Evolutionary conservation across 2,113 vertebrate species (phyloP), one percentile per base, ranked within the genome.

Genomic region (Oenanthe oenanthe): DNA sequence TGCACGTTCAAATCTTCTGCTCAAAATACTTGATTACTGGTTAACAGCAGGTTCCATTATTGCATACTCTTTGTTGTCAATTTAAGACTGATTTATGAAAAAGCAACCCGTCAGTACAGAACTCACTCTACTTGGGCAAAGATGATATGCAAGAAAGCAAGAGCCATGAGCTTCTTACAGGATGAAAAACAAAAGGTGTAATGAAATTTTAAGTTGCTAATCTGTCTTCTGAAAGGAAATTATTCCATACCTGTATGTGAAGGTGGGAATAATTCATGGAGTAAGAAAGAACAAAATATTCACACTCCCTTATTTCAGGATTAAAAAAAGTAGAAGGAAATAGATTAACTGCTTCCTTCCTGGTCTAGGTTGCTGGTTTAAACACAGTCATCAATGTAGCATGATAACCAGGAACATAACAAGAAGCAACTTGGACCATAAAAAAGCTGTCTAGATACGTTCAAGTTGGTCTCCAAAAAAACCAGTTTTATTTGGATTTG

Each of bases 381-480:
- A 48, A 91, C 70, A 81, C 75, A 68, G 71, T 81, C 73, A 36
- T 11, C 6, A 11, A 75, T 38, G 51, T 29, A 88, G 88, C 80
- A 50, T 58, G 71, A 40, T 67, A 93, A 91, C 42, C 65, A 89
- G 78, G 56, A 94, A 91, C 73, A 28, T 32, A 83, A 85, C 63
- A 81, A 92, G 93, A 67, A 80, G 75, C 45, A 94, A 88, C 66
- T 68, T 82, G 88, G 85, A 86, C 92, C 67, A 78, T 85, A 87
- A 58, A 94, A 96, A 95, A 94, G 85, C 85, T 95, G 89, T 95
- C 86, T 91, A 82, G 28, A 22, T 63, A 81, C 7, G 10, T 76
- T 92, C 61, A 94, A 91, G 79, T 57, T 77, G 60, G 66, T 88
- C 75, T 86, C 76, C 18, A 88, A 93, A 24, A 73, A 32, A 61